A percentile compares a stretch with the other conserved stretches of the same genome.
phyloP scores from a whole-genome alignment of 2,888 invertebrate genomes.

The Tyria jacobaeae region DNA sequence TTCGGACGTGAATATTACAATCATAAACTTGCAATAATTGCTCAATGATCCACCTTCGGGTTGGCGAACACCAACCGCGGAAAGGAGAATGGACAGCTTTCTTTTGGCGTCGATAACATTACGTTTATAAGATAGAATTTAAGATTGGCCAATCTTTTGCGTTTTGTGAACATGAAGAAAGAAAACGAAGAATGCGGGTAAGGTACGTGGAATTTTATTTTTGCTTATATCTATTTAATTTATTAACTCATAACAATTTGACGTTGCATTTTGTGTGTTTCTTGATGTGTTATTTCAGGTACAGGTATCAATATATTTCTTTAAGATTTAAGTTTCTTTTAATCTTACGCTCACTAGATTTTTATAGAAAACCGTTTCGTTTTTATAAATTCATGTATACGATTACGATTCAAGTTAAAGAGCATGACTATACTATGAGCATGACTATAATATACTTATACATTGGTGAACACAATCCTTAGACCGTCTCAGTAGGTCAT shows the following conservation, averaged over 20 bases:
- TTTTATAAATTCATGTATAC: neutral
- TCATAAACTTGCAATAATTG: conserved; percentile 77
- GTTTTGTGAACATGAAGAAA: conserved; percentile 62
- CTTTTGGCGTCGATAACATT: conserved; percentile 72
- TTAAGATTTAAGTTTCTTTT: neutral
- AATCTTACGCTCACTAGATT: neutral
- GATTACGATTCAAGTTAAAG: neutral
- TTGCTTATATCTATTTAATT: conserved; percentile 52
- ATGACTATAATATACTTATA: too few relatives aligned
- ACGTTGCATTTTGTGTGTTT: conserved; percentile 72
- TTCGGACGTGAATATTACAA: conserved; percentile 70
- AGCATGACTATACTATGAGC: conserved; percentile 11
- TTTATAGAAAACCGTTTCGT: neutral
- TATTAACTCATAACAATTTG: conserved; percentile 66
- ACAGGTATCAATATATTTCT: conserved; percentile 79
- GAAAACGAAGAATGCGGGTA: conserved; percentile 54
- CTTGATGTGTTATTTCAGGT: conserved; percentile 79
- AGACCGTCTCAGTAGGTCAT: conserved; percentile 24
- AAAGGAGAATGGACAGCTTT: conserved; percentile 64
- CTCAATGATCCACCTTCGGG: conserved; percentile 72
- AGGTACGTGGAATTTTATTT: conserved; percentile 73
- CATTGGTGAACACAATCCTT: conserved; percentile 7
- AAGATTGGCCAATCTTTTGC: conserved; percentile 81
- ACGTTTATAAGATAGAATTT: conserved; percentile 64
- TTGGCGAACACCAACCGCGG: conserved; percentile 51